phyloP scores from a whole-genome alignment of 2,113 vertebrate genomes.

The Copsychus sechellarum region DNA sequence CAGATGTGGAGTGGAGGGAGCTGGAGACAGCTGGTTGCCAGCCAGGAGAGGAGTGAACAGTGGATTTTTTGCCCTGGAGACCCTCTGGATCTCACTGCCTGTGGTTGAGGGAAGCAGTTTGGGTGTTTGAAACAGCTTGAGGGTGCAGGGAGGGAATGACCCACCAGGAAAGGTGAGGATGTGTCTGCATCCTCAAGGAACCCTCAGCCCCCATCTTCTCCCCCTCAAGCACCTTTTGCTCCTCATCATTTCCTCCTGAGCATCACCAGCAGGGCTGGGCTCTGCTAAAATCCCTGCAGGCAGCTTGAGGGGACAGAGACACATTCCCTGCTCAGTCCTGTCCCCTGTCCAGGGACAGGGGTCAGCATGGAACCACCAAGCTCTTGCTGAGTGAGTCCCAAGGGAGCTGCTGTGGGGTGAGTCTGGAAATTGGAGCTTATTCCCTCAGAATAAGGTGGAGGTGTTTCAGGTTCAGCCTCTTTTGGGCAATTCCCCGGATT shows the following conservation, averaged over 20 bases:
- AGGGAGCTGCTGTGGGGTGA: background rate
- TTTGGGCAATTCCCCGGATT: background rate
- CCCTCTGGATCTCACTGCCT: background rate
- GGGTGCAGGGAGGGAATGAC: background rate
- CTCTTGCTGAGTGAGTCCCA: rapidly evolving
- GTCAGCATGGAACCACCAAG: background rate
- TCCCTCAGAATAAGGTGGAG: rapidly evolving
- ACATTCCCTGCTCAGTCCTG: no score
- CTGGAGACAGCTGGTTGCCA: background rate
- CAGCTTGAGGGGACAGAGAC: background rate
- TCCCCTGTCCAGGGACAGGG: background rate
- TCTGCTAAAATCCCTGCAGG: background rate
- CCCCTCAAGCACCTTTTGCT: background rate
- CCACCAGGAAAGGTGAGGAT: background rate
- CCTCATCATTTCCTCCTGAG: background rate
- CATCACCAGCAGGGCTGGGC: background rate
- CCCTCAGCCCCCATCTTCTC: background rate
- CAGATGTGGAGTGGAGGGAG: slow-evolving; percentile 38
- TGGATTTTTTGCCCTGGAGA: slow-evolving; percentile 56
- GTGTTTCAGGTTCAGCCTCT: background rate
- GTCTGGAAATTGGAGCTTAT: background rate
- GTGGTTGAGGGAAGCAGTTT: background rate
- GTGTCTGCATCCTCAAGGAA: background rate
- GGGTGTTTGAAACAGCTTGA: background rate
- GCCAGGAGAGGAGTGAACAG: background rate